Evolutionary conservation across 2,113 vertebrate genomes (phyloP), one percentile per base, ranked within the genome.

Genomic region (Zosterops japonicus): DNA sequence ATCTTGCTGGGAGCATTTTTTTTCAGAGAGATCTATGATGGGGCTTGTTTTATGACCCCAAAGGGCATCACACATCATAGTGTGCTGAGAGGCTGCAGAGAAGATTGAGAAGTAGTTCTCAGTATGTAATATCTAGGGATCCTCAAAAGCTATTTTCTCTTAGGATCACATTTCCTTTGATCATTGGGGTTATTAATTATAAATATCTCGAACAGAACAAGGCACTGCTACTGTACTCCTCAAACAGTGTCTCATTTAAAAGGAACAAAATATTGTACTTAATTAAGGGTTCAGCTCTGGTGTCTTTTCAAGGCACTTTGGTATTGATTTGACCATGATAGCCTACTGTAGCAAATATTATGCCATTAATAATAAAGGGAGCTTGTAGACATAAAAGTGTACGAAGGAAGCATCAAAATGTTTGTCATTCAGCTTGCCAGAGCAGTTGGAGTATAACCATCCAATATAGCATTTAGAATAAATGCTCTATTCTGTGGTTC

Each of bases 161-260:
- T 55, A 89, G 78, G 53, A 96, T 85, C 49, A 44, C 42, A 80
- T 83, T 89, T 84, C 59, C 65, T 96, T 96, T 95, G 87, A 95
- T 95, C 57, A 3, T 46, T 83, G 0, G 17, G 31, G 47, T 94
- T 89, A 94, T 91, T 87, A 96, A 91, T 97, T 94, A 97, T 94
- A 79, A 61, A 89, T 87, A 83, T 50, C 81, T 89, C 87, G 69
- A 87, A 92, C 24, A 83, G 83, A 95, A 50, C 74, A 94, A 94
- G 77, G 49, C 82, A 72, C 39, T 79, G 41, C 28, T 89, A 64
- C 80, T 65, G n/a, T 76, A 75, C 12, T 83, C n/a, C 69, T 80
- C 83, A 60, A 61, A 74, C 25, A 52, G 47, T 12, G 22, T 24
- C 71, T 86, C 63, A 65, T 90, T 86, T 94, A 79, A 92, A 87